Evolutionary conservation across 1,140 invertebrate genomes (phyloP).

Genomic region (Centruroides vittatus): DNA sequence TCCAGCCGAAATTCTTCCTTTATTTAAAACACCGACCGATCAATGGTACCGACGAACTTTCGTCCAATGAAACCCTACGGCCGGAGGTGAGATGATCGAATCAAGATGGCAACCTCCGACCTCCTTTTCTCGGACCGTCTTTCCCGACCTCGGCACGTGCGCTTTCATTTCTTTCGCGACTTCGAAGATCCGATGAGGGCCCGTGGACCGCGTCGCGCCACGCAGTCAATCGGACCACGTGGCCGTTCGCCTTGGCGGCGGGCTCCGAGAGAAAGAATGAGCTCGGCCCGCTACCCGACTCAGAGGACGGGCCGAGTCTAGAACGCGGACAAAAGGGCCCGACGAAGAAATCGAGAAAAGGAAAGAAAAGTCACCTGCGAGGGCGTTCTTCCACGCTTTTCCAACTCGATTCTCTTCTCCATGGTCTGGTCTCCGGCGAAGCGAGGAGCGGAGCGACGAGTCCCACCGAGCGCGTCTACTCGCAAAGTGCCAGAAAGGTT

Average conservation of each 20-base stretch:
- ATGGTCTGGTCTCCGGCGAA: conserved; percentile 31
- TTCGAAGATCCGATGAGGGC: no score
- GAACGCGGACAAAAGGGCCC: background rate
- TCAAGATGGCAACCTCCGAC: no score
- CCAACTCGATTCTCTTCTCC: conserved; percentile 84
- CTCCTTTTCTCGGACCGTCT: no score
- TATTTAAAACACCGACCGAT: background rate
- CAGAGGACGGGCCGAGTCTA: no score
- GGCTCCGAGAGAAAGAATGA: no score
- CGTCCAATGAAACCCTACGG: background rate
- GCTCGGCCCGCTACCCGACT: no score
- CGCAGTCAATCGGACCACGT: no score
- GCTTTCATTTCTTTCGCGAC: no score
- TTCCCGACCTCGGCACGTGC: no score
- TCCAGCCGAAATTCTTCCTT: background rate
- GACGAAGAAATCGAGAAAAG: background rate
- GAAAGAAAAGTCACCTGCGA: conserved; percentile 45
- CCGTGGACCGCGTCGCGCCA: no score
- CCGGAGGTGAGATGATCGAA: no score
- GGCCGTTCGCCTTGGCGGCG: no score
- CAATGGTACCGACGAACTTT: background rate
- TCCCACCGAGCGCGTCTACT: background rate
- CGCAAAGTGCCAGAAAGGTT: background rate
- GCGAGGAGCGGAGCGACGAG: background rate
- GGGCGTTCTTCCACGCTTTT: conserved; percentile 65